Evolutionary conservation across 2,888 invertebrate species (phyloP), one percentile per base, ranked within the genome.

Genomic region (Fragum sueziense): DNA sequence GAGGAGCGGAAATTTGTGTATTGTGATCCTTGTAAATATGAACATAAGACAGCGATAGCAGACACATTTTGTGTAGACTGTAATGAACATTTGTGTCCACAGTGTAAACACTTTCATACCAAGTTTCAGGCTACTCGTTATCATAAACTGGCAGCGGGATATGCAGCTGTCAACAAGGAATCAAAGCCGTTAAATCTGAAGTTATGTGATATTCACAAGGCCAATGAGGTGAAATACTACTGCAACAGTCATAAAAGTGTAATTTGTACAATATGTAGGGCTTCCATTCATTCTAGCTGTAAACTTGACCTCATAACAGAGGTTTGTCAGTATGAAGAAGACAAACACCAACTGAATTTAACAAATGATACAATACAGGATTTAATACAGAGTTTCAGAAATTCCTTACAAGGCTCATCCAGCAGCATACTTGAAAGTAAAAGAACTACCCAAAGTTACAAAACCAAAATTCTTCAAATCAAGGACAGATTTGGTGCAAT

Each of bases 11-110:
- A 31, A n/a, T 20, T 52, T 52, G 7, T 31, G 20, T 52, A 20
- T 17, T 69, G 69, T 51, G 69, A 52, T 51, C 69, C 69, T 4
- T 69, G 69, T 52, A 69, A 69, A n/a, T 51, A 69, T 52, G 69
- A 69, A 25, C 20, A 69, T 3, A 51, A 51, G 17, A 11, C 6
- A n/a, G 31, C 69, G n/a, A 52, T 52, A 20, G 69, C 52, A 1
- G 52, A 52, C 52, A 52, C 33, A 52, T 69, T 52, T n/a, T 69
- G 69, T 69, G 25, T 41, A 7, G 51, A 69, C 25, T 69, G 69
- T 52, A 51, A 52, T 4, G 52, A 69, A 33, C 33, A 69, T 20
- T 22, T 69, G 52, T 69, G 69, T 69, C 52, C 52, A 29, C 69
- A 51, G 33, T 69, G 69, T 27, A 31, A 52, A 33, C 52, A 51